These are phyloP conservation scores for Orbicella faveolata DNA, from an alignment of 64 coral and sea anemone genomes.

Conservation along the genomic window DNA sequence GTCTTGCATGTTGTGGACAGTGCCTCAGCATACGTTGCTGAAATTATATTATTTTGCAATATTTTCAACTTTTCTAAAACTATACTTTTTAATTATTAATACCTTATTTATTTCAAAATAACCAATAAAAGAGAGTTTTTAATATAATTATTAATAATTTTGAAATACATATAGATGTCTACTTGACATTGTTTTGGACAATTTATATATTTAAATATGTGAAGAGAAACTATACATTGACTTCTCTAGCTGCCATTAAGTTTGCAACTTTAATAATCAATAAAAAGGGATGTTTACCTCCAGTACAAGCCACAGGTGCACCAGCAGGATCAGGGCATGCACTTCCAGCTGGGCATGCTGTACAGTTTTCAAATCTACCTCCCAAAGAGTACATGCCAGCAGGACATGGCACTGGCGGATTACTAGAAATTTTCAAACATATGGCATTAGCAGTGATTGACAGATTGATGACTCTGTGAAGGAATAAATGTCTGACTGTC, in stretches of 20 bases:
- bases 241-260: too few relatives aligned
- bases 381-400: constrained; percentile 87
- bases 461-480: background rate
- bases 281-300: constrained; percentile 46
- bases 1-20: constrained; percentile 76
- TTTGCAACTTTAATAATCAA: too few relatives aligned
- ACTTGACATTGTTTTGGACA: too few relatives aligned
- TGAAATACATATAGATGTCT: too few relatives aligned
- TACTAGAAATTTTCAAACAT: constrained; percentile 40
- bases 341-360: constrained; percentile 89
- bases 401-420: constrained; percentile 81
- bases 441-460: background rate
- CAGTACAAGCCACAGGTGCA: constrained; percentile 61
- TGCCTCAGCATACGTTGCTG: constrained; percentile 83
- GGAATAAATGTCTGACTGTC: background rate
- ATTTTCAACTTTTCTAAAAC: too few relatives aligned
- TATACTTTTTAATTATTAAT: too few relatives aligned
- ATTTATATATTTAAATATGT: too few relatives aligned
- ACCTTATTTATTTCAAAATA: too few relatives aligned
- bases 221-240: too few relatives aligned
- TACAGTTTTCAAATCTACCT: constrained; percentile 87
- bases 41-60: background rate
- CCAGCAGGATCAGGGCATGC: constrained; percentile 69
- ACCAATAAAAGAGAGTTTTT: too few relatives aligned
- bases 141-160: too few relatives aligned